Evolutionary conservation across 2,797 vertebrate species (phyloP), one percentile per base, ranked within the genome.

Genomic region (Tauraco hartlaubi): DNA sequence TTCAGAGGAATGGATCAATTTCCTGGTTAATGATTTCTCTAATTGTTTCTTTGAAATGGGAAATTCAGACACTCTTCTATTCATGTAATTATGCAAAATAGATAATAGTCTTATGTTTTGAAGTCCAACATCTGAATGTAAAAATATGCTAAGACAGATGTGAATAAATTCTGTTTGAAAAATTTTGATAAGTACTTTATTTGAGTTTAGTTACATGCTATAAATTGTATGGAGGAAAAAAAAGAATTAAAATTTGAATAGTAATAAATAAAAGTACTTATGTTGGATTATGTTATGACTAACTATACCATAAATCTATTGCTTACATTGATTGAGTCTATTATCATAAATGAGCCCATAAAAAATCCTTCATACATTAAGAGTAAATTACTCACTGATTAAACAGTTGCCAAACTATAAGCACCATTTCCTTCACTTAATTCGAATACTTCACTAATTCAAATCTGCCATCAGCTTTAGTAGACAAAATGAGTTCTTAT

Each of bases 361-460:
- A 90, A 96, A 96, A 78, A 86, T 91, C 46, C 71, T 92, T 86
- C 82, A 89, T 69, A 78, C 75, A 81, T 89, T 85, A 94, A 56
- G 41, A 94, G 75, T 88, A 93, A 97, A 96, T 97, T 92, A 79
- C 49, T 92, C 79, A 69, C 71, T 89, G 91, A 94, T 96, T 96
- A 95, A 97, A 83, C 66, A 83, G 77, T 96, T 95, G 62, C 51
- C 58, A 94, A 37, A 88, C 22, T 95, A 96, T 55, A 87, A 91
- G 69, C 85, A 79, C 68, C 41, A 56, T 93, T 96, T 96, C 71
- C 68, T 94, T 93, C 37, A 19, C 58, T 78, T 94, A 81, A 93
- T 96, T 95, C 89, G 92, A 88, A 91, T 86, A 94, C 86, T 94
- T 93, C 86, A 78, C 55, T 88, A 93, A 94, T 90, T 85, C 26